Base-by-base conservation (phyloP, 2,797 vertebrate species). In the Spheniscus humboldti region DNA sequence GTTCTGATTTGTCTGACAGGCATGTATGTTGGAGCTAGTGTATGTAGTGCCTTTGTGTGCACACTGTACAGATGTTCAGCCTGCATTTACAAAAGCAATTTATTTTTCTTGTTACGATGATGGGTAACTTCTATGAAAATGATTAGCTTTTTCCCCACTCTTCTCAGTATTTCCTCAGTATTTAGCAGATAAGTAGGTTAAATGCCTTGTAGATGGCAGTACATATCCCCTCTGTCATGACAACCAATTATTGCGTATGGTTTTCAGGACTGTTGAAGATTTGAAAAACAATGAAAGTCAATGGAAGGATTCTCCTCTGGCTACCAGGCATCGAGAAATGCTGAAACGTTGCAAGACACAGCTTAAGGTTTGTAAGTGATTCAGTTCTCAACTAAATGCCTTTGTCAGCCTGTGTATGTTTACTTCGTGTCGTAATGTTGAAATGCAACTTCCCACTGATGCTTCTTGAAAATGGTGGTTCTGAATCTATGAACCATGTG, bases 331-430 rank as follows among this genome's bases (percentile, higher is more conserved):
- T 97, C 98, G 99, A 59, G 99, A 99, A 94, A 99, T 99, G 99
- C 98, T 99, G 73, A 99, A 99, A 88, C 99, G 99, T 80, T 99
- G 99, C 98, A 99, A 99, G 98, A 99, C 99, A 30, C 99, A 99
- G 97, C 99, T 99, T 6, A 99, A 99, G 99, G 99, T 99, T 50
- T 87, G 98, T 97, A 33, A 86, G 76, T 78, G n/a, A 19, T 66
- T 71, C 22, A 28, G 72, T 50, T 78, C 56, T 74, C 33, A 25
- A 11, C 50, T 55, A 13, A 66, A 41, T 7, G 11, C 69, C 14
- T 33, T 8, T 67, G 71, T 43, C 66, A 81, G 8, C 11, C n/a
- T 27, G 2, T 28, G 31, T 30, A 2, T 10, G 13, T 28, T 71
- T 16, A 4, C 48, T 76, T 71, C 22, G 20, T 52, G 71, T 56